Base-by-base conservation (phyloP, 2,888 invertebrate species). In the Hoplodrina blanda region DNA sequence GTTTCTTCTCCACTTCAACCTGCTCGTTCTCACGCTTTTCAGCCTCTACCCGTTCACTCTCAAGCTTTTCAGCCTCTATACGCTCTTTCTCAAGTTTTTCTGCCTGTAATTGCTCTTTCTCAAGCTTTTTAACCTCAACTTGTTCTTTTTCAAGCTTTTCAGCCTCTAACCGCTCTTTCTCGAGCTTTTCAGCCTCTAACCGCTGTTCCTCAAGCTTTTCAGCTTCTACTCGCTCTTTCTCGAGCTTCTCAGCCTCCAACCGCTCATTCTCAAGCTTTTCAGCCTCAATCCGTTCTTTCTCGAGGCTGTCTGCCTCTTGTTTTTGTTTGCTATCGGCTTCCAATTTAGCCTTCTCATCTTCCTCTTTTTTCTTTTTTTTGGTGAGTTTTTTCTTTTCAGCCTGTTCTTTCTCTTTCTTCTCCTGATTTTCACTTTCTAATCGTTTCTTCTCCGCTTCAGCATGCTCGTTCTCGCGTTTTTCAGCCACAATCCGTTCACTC, bases 401-500 rank as follows among this genome's bases (percentile, higher is more conserved):
- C 4, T 13, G 5, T 7, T 69, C 75, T 54, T 49, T 53, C 8
- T 69, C 62, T 17, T 77, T 33, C 30, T 62, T 69, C 10, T 13
- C 13, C n/a, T 30, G 46, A 1, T 64, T 50, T 41, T 62, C 69
- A 1, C 77, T 15, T 59, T 59, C 63, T 37, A 19, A 30, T 20
- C 17, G 76, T 59, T 50, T 74, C 0, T 69, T 67, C 33, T 70
- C 62, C 10, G 69, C 53, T 8, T 46, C 62, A 5, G 25, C 4
- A 5, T 11, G 25, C 19, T 62, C 54, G 0, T 17, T 71, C 41
- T 85, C 79, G 53, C 46, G 59, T 44, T 72, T 71, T 11, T 68
- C 19, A 17, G n/a, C 30, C 3, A 60, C 17, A 7, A 25, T 0
- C 2, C 61, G 5, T 46, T 81, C 25, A 44, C 10, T 37, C 69